Conservation (phyloP, 2,888 invertebrate genomes). For the Orthosia gracilis region DNA sequence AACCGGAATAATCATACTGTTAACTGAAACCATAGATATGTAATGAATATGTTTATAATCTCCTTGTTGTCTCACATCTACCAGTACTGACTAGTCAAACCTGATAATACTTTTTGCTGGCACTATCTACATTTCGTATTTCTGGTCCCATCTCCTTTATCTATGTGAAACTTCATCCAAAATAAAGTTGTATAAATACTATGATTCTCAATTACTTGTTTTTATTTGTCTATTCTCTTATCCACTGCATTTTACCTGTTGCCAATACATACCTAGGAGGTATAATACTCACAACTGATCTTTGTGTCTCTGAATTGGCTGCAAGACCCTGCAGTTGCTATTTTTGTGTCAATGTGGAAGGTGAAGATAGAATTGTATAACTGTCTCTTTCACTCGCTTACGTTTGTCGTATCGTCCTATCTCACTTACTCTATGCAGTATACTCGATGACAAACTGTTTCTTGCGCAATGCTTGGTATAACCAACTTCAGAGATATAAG, state of each 20-base stretch:
- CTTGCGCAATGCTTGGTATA: too few relatives aligned
- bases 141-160: slow-evolving; percentile 71
- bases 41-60: slow-evolving; percentile 47
- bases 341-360: too few relatives aligned
- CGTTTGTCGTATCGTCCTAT: too few relatives aligned
- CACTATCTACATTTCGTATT: slow-evolving; percentile 54
- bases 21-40: slow-evolving; percentile 51
- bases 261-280: background rate
- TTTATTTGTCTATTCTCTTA: slow-evolving; percentile 33
- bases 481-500: too few relatives aligned
- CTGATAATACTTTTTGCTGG: slow-evolving; percentile 47
- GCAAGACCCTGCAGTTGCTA: too few relatives aligned
- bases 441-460: too few relatives aligned
- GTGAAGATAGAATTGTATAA: too few relatives aligned
- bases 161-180: slow-evolving; percentile 73
- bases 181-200: slow-evolving; percentile 80
- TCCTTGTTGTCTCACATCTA: slow-evolving; percentile 50
- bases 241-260: background rate
- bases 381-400: too few relatives aligned
- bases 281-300: too few relatives aligned
- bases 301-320: too few relatives aligned
- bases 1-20: slow-evolving; percentile 38
- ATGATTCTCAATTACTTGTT: slow-evolving; percentile 72
- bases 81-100: slow-evolving; percentile 51
- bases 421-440: too few relatives aligned